Evolutionary conservation across 1,140 invertebrate genomes (phyloP), one percentile per base, ranked within the genome.

Genomic region (Scaptomyza hsui): DNA sequence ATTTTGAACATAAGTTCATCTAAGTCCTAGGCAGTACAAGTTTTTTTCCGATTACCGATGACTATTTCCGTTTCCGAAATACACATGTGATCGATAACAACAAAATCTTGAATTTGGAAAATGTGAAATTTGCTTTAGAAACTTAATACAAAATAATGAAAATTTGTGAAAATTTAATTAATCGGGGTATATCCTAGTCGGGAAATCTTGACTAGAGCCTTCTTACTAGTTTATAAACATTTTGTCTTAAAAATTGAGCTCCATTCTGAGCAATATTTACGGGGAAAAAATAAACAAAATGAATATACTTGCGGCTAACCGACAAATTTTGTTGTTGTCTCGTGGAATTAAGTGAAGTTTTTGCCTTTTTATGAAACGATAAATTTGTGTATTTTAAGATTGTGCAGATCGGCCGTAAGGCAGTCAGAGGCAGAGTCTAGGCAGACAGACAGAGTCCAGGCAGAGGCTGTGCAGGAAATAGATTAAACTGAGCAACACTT

Each of bases 401-500:
- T 52, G 64, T 29, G 26, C 29, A 59, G 59, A 78, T 75, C 62
- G 55, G 18, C 52, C 67, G 47, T 44, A 39, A 9, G 26, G 35
- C 44, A 29, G 32, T 2, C 37, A 44, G 41, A 18, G 3, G 6
- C 5, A 10, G 19, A 10, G n/a, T n/a, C n/a, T n/a, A n/a, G 47
- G 19, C 39, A 39, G 32, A 1, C 13, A 15, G 51, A 55, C 18
- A 32, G 26, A 42, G 29, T 39, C 3, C n/a, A 12, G 35, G 3
- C n/a, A 13, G 18, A 47, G 69, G 55, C 45, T 19, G 44, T 24
- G 44, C 69, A 69, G 81, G 81, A 85, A 85, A 80, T 85, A 73
- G 76, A 85, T 77, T 79, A 85, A 85, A 79, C 77, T 76, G 78
- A 73, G 75, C 72, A 85, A 69, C 75, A 83, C 80, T 76, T 79